A percentile compares a stretch with the other conserved stretches of the same genome.
phyloP scores from a whole-genome alignment of 2,888 invertebrate species.

The Azorinus chamasolen region DNA sequence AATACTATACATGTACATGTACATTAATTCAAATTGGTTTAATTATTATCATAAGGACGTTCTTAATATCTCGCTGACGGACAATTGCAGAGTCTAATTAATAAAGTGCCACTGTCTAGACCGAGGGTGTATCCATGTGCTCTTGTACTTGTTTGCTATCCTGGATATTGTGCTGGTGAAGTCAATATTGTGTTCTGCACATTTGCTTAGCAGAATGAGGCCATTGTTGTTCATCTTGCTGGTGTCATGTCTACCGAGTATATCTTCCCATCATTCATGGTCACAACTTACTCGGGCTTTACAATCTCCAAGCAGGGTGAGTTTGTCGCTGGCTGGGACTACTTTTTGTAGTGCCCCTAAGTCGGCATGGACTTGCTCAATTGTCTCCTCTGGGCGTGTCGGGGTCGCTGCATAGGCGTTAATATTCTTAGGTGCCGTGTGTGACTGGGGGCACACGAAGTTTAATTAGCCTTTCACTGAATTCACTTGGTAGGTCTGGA shows the following conservation, averaged over 20 bases:
- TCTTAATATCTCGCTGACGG: not conserved
- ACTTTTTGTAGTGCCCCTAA: too few species aligned
- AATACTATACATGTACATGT: too few species aligned
- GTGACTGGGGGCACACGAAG: too few species aligned
- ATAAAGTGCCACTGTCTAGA: not conserved
- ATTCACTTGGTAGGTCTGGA: too few species aligned
- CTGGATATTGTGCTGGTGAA: not conserved
- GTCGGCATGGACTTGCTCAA: not conserved
- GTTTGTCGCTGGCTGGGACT: not conserved
- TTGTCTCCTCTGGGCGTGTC: not conserved
- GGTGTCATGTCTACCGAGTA: not conserved
- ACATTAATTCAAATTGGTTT: too few species aligned
- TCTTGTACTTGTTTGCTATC: not conserved
- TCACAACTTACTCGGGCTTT: not conserved
- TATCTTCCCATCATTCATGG: not conserved
- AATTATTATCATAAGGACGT: not conserved
- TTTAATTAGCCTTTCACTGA: too few species aligned
- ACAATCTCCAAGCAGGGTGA: not conserved
- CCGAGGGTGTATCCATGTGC: not conserved
- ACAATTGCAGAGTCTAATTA: not conserved
- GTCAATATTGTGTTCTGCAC: not conserved
- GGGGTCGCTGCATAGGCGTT: not conserved
- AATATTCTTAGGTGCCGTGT: too few species aligned
- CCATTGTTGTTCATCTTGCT: not conserved
- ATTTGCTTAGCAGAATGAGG: not conserved